Conservation (phyloP, 1,140 invertebrate genomes). For the Pseudomyrmex dendroicus region DNA sequence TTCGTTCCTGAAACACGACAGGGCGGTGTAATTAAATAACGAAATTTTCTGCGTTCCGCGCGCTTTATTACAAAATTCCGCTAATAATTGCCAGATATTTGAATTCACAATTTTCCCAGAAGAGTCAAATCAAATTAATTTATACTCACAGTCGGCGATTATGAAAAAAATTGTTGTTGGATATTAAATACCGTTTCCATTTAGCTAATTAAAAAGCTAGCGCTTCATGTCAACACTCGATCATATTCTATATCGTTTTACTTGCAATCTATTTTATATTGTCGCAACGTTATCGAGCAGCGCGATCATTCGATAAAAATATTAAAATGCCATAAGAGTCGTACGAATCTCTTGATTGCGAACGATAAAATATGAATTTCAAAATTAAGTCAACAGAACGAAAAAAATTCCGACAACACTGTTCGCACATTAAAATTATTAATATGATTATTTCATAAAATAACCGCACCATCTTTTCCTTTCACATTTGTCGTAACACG, state of each 20-base stretch:
- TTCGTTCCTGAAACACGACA: constrained; percentile 55
- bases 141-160: constrained; percentile 29
- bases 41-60: constrained; percentile 67
- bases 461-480: neutral
- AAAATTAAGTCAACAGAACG: constrained; percentile 13
- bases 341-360: neutral
- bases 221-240: constrained; percentile 20
- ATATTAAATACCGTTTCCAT: constrained; percentile 58
- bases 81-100: constrained; percentile 64
- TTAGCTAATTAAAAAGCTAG: constrained; percentile 52
- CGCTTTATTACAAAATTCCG: constrained; percentile 71
- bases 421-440: constrained; percentile 25
- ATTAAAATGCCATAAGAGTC: constrained; percentile 17
- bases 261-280: constrained; percentile 28
- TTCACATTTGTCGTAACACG: neutral
- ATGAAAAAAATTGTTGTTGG: constrained; percentile 48
- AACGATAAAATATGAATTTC: constrained; percentile 23
- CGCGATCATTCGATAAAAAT: neutral
- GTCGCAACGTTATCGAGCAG: neutral
- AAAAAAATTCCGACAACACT: neutral
- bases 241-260: constrained; percentile 9
- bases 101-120: constrained; percentile 51
- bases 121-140: constrained; percentile 58
- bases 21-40: constrained; percentile 67
- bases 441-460: neutral